Base-by-base conservation (phyloP, 2,113 vertebrate genomes). In the Alaudala cheleensis region DNA sequence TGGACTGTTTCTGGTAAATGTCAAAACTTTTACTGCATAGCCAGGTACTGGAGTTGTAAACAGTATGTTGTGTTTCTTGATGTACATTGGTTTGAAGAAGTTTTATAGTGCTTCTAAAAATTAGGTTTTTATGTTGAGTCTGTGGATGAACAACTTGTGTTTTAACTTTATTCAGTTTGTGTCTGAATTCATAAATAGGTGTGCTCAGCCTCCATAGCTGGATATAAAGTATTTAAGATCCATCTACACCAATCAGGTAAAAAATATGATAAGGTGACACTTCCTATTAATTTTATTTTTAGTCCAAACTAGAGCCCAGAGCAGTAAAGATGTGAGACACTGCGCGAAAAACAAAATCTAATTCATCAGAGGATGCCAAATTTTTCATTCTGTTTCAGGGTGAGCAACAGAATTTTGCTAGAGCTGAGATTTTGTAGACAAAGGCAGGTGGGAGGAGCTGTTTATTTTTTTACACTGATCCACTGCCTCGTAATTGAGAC, bases 271-370 rank as follows among this genome's bases (percentile, higher is more conserved):
- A 33, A 86, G 40, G 15, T 81, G 82, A 71, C 37, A 56, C 77
- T 71, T 94, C 64, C 47, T 92, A 14, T 82, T 94, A 3, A 25
- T 90, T 92, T 85, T 80, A 56, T 86, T 74, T 93, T 79, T 86
- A 45, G 51, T 67, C 60, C 28, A 62, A 45, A 33, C 56, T 67
- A 49, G 28, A 86, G 37, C 67, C 84, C 67, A 79, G 80, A 83
- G 83, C 72, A 81, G 25, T 6, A 44, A 74, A 88, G 62, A 66
- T 29, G 50, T 56, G 76, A 93, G 64, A 62, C 58, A 62, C 29
- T 39, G 28, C 13, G 13, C 12, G 17, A 82, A 81, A 86, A 62
- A 62, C 39, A 86, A 58, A 83, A 67, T 29, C 47, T 47, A 45
- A 71, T 92, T 88, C 82, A 71, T 86, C 37, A 86, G 60, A 92